Evolutionary conservation across 2,888 invertebrate species (phyloP).

Genomic region (Coelogynopora nodosa): DNA sequence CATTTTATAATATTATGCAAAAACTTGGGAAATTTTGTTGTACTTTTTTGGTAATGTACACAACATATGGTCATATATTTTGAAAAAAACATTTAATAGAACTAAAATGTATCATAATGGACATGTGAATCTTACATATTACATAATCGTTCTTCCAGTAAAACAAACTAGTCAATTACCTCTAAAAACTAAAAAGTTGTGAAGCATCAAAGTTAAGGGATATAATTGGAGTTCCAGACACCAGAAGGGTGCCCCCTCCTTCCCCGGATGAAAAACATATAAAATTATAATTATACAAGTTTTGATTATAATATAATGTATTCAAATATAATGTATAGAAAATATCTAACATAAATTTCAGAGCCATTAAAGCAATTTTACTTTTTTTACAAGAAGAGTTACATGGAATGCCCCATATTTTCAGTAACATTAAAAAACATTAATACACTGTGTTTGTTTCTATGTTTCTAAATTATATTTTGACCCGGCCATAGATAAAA

Average conservation of each 20-base stretch:
- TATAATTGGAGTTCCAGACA: not conserved
- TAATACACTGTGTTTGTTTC: too few species aligned
- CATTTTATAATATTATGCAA: conserved; percentile 18
- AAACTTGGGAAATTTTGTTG: too few species aligned
- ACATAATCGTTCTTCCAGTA: not conserved
- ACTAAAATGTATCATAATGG: not conserved
- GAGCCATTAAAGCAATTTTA: conserved; percentile 5
- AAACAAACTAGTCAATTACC: conserved; percentile 14
- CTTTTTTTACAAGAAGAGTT: conserved; percentile 8
- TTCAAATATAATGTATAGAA: not conserved
- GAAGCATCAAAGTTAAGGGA: not conserved
- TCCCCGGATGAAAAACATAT: too few species aligned
- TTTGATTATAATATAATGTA: too few species aligned
- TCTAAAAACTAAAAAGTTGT: not conserved
- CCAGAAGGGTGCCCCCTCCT: too few species aligned
- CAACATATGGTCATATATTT: not conserved
- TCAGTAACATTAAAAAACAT: too few species aligned
- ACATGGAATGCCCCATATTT: conserved; percentile 20
- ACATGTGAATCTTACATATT: conserved; percentile 8
- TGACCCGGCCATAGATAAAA: too few species aligned
- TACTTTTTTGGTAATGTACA: not conserved
- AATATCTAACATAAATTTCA: conserved; percentile 2
- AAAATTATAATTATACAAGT: too few species aligned
- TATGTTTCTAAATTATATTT: too few species aligned
- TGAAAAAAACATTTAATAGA: not conserved